Evolutionary conservation across 2,113 vertebrate species (phyloP).

Genomic region (Hyla sarda): DNA sequence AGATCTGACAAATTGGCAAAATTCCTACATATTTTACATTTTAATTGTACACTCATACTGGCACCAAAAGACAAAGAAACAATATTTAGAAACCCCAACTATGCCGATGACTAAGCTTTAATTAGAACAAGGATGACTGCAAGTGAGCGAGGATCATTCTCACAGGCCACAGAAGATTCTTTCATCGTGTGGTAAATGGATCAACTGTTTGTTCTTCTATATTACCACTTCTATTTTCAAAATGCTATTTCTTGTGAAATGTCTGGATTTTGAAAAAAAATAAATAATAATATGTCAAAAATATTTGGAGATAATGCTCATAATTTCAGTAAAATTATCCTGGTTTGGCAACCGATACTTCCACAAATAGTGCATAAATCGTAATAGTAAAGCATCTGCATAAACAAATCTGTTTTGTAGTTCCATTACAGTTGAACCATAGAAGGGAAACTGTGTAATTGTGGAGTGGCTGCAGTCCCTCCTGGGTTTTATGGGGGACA

Average conservation of each 20-base stretch:
- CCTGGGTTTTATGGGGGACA: neutral
- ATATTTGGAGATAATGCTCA: neutral
- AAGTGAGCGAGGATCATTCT: neutral
- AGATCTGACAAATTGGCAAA: conserved; percentile 43
- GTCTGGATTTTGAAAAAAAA: neutral
- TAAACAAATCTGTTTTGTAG: neutral
- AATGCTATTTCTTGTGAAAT: neutral
- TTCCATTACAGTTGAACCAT: neutral
- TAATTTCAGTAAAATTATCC: neutral
- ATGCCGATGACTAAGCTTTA: conserved; percentile 58
- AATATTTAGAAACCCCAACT: conserved; percentile 55
- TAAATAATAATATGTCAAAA: neutral
- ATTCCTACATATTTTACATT: conserved; percentile 50
- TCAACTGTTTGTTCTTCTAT: neutral
- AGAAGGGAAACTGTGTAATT: neutral
- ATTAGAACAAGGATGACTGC: conserved; percentile 56
- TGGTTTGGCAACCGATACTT: neutral
- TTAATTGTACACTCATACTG: conserved; percentile 52
- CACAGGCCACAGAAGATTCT: conserved; percentile 36
- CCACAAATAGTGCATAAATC: neutral
- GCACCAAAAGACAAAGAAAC: conserved; percentile 40
- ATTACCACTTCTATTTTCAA: neutral
- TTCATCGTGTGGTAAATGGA: neutral
- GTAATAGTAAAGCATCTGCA: neutral
- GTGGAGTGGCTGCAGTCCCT: neutral